A percentile compares a stretch with the other conserved stretches of the same genome.
phyloP scores from a whole-genome alignment of 2,113 vertebrate species.

The Podarcis muralis region DNA sequence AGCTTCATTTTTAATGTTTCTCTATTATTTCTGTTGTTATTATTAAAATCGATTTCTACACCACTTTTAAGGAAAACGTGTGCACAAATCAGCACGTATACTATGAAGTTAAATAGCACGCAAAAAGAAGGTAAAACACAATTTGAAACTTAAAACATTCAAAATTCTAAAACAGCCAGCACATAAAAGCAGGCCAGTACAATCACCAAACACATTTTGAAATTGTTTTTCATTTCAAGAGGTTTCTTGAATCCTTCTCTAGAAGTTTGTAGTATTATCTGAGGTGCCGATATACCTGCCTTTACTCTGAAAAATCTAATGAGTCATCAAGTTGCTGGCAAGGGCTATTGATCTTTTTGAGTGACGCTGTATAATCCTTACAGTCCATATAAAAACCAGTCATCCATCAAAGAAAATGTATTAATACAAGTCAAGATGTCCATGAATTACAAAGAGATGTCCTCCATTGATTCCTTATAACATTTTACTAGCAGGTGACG shows the following conservation, averaged over 20 bases:
- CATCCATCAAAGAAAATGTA: conserved; percentile 35
- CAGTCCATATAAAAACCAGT: conserved; percentile 22
- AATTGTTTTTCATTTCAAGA: too few relatives aligned
- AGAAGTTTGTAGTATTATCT: conserved; percentile 9
- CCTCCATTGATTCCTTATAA: conserved; percentile 18
- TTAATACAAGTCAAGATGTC: conserved; percentile 33
- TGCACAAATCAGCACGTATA: too few relatives aligned
- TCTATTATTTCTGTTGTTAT: too few relatives aligned
- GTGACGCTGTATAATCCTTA: conserved; percentile 33
- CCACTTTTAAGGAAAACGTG: too few relatives aligned
- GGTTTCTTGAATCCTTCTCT: conserved; percentile 16
- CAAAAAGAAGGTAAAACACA: too few relatives aligned
- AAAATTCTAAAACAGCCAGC: too few relatives aligned
- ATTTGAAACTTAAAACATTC: too few relatives aligned
- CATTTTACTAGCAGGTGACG: conserved; percentile 18
- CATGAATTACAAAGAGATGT: conserved; percentile 35
- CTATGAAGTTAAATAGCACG: too few relatives aligned
- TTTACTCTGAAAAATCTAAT: conserved; percentile 42
- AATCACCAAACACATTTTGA: too few relatives aligned
- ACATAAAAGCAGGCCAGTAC: too few relatives aligned
- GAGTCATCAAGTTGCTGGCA: conserved; percentile 26
- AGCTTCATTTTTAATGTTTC: too few relatives aligned
- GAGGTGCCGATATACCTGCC: conserved; percentile 28
- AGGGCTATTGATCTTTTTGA: conserved; percentile 42
- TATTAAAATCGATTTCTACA: too few relatives aligned